Evolutionary conservation across 2,113 vertebrate species (phyloP).

Genomic region (Xenopus borealis): DNA sequence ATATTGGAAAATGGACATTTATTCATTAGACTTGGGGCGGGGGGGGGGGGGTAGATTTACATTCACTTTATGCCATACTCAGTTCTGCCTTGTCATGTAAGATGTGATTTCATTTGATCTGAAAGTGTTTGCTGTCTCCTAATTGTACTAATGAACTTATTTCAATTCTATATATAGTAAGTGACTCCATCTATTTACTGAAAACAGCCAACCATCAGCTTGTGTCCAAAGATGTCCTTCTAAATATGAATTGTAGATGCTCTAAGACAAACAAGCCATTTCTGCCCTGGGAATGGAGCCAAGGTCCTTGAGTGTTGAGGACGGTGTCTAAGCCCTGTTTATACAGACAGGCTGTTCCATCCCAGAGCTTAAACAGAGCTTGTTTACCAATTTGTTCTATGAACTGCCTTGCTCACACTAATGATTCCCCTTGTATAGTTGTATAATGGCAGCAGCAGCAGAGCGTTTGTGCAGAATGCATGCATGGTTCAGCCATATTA

Average conservation of each 20-base stretch:
- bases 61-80: too few relatives aligned
- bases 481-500: slow-evolving; percentile 31
- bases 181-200: too few relatives aligned
- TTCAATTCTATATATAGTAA: too few relatives aligned
- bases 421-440: neutral
- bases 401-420: neutral
- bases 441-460: neutral
- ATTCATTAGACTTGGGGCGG: too few relatives aligned
- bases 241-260: neutral
- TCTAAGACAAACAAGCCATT: slow-evolving; percentile 7
- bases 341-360: slow-evolving; percentile 17
- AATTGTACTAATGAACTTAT: too few relatives aligned
- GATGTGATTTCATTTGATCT: too few relatives aligned
- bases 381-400: slow-evolving; percentile 22
- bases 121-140: too few relatives aligned
- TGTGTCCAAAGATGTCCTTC: neutral
- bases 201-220: neutral
- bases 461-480: too few relatives aligned
- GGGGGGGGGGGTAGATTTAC: too few relatives aligned
- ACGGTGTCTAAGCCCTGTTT: slow-evolving; percentile 9
- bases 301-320: slow-evolving; percentile 18
- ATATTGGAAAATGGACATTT: too few relatives aligned
- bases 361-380: slow-evolving; percentile 12
- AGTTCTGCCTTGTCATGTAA: too few relatives aligned
- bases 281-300: slow-evolving; percentile 18